These are phyloP conservation scores for Chalcosyrphus nemorum DNA, from an alignment of 2,888 invertebrate genomes.

Conservation along the genomic window DNA sequence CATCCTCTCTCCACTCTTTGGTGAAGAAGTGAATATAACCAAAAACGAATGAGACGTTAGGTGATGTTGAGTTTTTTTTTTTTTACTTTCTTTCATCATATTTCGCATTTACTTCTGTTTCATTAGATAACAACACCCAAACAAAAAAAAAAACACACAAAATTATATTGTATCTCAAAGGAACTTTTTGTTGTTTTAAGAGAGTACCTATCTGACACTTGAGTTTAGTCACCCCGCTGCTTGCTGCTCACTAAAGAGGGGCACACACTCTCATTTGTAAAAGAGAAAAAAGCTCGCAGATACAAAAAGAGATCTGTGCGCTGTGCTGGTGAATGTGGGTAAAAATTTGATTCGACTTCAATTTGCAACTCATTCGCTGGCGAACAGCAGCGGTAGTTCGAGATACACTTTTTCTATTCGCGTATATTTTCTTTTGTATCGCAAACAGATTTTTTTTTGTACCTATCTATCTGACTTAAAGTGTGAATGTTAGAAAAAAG, in stretches of 20 bases:
- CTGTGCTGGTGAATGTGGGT: constrained; percentile 3
- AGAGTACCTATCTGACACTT: constrained; percentile 25
- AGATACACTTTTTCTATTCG: constrained; percentile 47
- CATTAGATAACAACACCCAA: constrained; percentile 67
- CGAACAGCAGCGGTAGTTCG: constrained; percentile 68
- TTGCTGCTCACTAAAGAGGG: constrained; percentile 48
- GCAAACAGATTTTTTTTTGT: constrained; percentile 10
- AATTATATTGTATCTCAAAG: constrained; percentile 23
- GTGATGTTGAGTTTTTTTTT: constrained; percentile 13
- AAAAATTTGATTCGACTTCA: constrained; percentile 56
- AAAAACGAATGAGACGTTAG: no score
- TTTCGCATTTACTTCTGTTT: constrained; percentile 42
- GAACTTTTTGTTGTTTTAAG: constrained; percentile 68
- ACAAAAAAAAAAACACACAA: constrained; percentile 41
- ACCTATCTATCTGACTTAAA: constrained; percentile 21
- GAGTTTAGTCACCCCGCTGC: constrained; percentile 45
- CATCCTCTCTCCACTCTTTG: constrained; percentile 18
- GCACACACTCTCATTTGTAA: not conserved
- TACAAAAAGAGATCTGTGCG: not conserved
- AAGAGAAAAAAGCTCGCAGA: constrained; percentile 8
- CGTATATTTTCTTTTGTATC: constrained; percentile 40
- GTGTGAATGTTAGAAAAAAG: constrained; percentile 68
- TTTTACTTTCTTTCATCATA: constrained; percentile 62
- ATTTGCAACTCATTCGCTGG: constrained; percentile 68
- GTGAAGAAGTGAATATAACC: not conserved